Conservation (phyloP, 1,140 invertebrate species). For the Leptopilina clavipes region DNA sequence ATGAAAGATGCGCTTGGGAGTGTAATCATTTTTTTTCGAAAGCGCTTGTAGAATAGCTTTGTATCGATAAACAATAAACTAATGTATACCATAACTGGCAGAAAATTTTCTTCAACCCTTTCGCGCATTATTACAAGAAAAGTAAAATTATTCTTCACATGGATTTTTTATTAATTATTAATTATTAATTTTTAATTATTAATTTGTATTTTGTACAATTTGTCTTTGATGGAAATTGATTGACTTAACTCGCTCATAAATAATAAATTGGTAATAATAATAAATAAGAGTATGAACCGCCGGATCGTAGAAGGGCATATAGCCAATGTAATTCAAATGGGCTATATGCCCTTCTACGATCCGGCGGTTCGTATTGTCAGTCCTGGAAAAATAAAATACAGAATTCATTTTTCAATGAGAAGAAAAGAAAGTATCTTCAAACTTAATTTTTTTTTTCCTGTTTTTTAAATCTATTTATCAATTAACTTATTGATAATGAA, state of each 20-base stretch:
- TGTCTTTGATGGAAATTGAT: constrained; percentile 49
- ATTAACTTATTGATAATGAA: neutral
- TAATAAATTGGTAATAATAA: constrained; percentile 48
- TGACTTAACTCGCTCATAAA: constrained; percentile 58
- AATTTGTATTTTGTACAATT: constrained; percentile 48
- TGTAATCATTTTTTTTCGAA: constrained; percentile 31
- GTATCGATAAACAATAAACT: constrained; percentile 34
- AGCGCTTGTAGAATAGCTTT: constrained; percentile 30
- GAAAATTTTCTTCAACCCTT: no score
- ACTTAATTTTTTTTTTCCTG: neutral
- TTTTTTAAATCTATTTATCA: no score
- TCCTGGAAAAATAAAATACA: constrained; percentile 50
- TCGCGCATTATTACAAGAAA: no score
- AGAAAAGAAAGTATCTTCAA: no score
- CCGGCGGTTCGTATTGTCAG: no score
- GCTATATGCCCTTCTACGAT: no score
- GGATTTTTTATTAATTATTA: constrained; percentile 48
- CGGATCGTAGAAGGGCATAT: no score
- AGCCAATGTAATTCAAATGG: no score
- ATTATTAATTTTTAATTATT: no score
- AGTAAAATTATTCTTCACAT: constrained; percentile 43
- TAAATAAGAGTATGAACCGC: constrained; percentile 58
- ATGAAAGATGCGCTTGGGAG: constrained; percentile 13
- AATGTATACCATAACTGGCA: constrained; percentile 27
- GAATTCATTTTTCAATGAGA: constrained; percentile 27